phyloP scores from a whole-genome alignment of 2,888 invertebrate genomes.

The Drosophila vallismaia region DNA sequence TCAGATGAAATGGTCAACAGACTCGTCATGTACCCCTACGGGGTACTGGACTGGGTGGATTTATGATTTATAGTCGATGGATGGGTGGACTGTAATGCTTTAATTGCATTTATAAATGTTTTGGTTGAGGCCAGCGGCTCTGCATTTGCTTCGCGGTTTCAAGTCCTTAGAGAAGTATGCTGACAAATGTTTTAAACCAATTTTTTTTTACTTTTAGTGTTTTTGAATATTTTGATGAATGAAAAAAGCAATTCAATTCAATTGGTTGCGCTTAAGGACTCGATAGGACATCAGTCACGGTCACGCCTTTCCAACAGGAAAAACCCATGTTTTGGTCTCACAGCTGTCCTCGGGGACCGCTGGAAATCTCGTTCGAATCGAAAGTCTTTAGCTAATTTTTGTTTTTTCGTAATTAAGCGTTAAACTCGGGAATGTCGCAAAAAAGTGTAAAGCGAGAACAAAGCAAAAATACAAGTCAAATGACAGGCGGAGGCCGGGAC shows the following conservation, averaged over 20 bases:
- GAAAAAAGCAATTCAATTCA: constrained; percentile 10
- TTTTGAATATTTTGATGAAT: constrained; percentile 1
- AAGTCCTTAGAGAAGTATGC: neutral
- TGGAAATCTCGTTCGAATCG: constrained; percentile 25
- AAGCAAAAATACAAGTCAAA: constrained; percentile 38
- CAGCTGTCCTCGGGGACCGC: constrained; percentile 33
- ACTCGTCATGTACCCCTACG: constrained; percentile 17
- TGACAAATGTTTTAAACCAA: neutral
- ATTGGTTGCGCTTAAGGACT: constrained; percentile 36
- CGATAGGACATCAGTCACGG: constrained; percentile 28
- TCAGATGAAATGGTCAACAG: constrained; percentile 36
- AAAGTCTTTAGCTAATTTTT: constrained; percentile 35
- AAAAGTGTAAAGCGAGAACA: constrained; percentile 22
- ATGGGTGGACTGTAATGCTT: constrained; percentile 18
- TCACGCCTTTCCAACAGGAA: constrained; percentile 21
- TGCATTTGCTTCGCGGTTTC: neutral
- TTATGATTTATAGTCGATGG: constrained; percentile 25
- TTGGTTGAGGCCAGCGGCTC: constrained; percentile 25
- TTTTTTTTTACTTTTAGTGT: neutral
- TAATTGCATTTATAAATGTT: constrained; percentile 52
- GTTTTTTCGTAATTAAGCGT: constrained; percentile 39
- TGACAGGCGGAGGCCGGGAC: constrained; percentile 15
- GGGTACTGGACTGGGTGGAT: neutral
- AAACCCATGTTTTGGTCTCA: constrained; percentile 5
- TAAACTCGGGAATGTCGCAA: constrained; percentile 15